These are phyloP conservation scores for Melieria picta DNA, from an alignment of 2,888 invertebrate species.

Conservation along the genomic window DNA sequence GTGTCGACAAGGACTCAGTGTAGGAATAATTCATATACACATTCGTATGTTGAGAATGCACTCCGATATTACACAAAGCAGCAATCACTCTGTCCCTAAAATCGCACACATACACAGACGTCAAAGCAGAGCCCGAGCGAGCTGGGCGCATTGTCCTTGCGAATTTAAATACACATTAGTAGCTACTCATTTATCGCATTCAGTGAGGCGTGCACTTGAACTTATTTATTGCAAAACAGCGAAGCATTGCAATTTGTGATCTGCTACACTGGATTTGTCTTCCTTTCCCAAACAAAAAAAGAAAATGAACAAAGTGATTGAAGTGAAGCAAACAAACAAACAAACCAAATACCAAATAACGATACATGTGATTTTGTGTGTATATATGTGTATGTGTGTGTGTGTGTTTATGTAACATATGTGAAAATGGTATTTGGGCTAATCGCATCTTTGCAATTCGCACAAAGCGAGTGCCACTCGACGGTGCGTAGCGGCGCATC, in stretches of 20 bases:
- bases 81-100: no score
- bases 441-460: no score
- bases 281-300: background rate
- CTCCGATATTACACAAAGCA: no score
- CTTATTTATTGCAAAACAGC: background rate
- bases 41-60: no score
- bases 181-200: background rate
- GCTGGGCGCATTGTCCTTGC: background rate
- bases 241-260: background rate
- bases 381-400: slow-evolving; percentile 29
- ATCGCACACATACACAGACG: no score
- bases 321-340: background rate
- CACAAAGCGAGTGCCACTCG: background rate
- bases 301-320: background rate
- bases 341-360: background rate
- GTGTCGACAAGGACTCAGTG: no score
- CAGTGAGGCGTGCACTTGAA: background rate
- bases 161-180: background rate
- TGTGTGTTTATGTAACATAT: slow-evolving; percentile 6
- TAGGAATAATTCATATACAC: no score
- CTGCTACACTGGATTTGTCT: no score
- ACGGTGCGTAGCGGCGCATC: slow-evolving; percentile 30
- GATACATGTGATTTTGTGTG: slow-evolving; percentile 22
- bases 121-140: no score
- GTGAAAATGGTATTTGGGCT: no score